Conservation (phyloP, 2,888 invertebrate genomes). For the Caenorhabditis sp. region DNA sequence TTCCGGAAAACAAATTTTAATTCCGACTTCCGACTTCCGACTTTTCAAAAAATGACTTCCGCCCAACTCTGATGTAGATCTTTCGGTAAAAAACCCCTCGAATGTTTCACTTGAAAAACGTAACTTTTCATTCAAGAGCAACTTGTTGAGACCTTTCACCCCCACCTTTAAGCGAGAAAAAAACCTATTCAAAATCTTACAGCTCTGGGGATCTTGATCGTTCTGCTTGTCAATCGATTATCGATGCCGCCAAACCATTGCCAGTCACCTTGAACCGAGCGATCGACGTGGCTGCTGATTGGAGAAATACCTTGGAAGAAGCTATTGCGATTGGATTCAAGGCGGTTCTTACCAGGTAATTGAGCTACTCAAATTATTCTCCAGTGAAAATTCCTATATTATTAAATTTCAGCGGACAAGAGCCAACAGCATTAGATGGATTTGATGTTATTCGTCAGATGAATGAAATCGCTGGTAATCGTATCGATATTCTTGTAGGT, state of each 20-base stretch:
- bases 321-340: slow-evolving; percentile 49
- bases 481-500: slow-evolving; percentile 43
- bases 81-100: too few species aligned
- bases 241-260: slow-evolving; percentile 32
- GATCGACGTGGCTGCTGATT: slow-evolving; percentile 47
- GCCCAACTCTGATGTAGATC: too few species aligned
- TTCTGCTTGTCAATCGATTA: slow-evolving; percentile 27
- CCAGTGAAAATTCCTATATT: neutral
- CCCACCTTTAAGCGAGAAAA: too few species aligned
- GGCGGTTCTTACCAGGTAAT: slow-evolving; percentile 45
- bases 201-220: slow-evolving; percentile 41
- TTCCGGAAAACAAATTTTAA: too few species aligned
- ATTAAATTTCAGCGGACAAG: slow-evolving; percentile 42
- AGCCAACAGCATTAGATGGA: slow-evolving; percentile 47
- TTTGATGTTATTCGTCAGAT: slow-evolving; percentile 39
- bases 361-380: neutral
- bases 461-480: slow-evolving; percentile 14
- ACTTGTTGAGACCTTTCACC: too few species aligned
- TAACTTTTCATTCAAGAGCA: too few species aligned
- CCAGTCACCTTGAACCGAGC: slow-evolving; percentile 53
- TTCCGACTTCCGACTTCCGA: too few species aligned
- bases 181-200: neutral
- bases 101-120: too few species aligned
- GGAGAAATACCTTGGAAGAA: slow-evolving; percentile 36
- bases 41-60: too few species aligned